Evolutionary conservation across 2,113 vertebrate species (phyloP).

Genomic region (Pomatostomus ruficeps): DNA sequence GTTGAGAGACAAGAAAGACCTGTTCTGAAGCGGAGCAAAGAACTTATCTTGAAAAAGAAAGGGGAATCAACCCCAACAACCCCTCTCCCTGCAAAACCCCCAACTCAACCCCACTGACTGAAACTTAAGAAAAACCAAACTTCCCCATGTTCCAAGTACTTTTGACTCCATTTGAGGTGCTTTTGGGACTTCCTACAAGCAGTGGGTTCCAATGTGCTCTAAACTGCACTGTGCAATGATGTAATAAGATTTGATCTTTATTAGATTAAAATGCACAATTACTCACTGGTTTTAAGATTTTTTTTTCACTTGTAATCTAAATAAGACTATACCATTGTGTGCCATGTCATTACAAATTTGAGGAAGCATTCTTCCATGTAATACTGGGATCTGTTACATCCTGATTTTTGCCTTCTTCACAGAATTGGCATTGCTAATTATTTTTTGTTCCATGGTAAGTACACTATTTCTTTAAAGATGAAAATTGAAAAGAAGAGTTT

Average conservation of each 20-base stretch:
- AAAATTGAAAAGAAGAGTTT: not conserved
- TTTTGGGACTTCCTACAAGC: not conserved
- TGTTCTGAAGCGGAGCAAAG: not conserved
- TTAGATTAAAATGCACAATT: not conserved
- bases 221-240: not conserved
- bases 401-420: not conserved
- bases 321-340: not conserved
- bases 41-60: not conserved
- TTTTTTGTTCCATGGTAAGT: not conserved
- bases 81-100: rapidly evolving
- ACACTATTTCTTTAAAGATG: not conserved
- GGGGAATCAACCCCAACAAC: not conserved
- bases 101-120: not conserved
- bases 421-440: not conserved
- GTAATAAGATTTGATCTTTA: not conserved
- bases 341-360: not conserved
- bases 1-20: not conserved
- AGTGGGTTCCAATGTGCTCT: not conserved
- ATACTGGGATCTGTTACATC: not conserved
- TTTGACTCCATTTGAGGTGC: not conserved
- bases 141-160: not conserved
- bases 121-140: not conserved
- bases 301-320: not conserved
- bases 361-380: not conserved
- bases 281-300: not conserved